Conservation (phyloP, 2,797 vertebrate genomes). For the Falco peregrinus region DNA sequence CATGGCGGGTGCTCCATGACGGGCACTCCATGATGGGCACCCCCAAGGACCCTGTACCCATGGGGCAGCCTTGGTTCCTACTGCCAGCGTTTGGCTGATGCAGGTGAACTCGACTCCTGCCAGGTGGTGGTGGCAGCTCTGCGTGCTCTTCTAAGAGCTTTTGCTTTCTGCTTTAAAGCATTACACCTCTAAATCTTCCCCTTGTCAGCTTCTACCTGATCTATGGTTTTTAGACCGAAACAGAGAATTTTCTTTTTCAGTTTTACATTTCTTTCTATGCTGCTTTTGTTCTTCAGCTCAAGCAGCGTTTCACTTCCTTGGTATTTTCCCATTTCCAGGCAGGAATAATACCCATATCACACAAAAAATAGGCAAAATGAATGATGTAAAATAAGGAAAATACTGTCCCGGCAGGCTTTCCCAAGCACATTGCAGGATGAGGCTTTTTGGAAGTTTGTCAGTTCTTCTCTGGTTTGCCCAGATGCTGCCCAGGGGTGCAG, state of each 20-base stretch:
- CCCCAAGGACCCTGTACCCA: fast-evolving
- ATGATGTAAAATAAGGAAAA: neutral
- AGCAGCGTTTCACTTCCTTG: too few species aligned
- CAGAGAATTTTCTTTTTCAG: neutral
- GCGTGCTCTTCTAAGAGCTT: neutral
- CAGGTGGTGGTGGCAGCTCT: neutral
- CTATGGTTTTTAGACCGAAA: neutral
- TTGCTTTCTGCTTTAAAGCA: neutral
- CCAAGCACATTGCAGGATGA: fast-evolving
- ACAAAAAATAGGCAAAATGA: neutral
- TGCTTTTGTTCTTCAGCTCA: neutral
- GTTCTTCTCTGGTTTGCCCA: neutral
- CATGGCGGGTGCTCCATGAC: fast-evolving
- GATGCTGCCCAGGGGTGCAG: too few species aligned
- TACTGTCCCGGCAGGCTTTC: neutral
- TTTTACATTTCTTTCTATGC: fast-evolving
- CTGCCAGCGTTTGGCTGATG: neutral
- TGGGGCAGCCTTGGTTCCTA: neutral
- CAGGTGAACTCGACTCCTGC: neutral
- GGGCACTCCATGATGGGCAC: fast-evolving
- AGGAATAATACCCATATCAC: neutral
- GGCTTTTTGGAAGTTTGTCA: fast-evolving
- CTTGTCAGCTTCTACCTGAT: neutral
- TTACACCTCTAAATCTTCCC: neutral
- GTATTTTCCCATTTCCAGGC: neutral